Base-by-base conservation (phyloP, 2,113 vertebrate genomes). In the Marcusenius ussheri region DNA sequence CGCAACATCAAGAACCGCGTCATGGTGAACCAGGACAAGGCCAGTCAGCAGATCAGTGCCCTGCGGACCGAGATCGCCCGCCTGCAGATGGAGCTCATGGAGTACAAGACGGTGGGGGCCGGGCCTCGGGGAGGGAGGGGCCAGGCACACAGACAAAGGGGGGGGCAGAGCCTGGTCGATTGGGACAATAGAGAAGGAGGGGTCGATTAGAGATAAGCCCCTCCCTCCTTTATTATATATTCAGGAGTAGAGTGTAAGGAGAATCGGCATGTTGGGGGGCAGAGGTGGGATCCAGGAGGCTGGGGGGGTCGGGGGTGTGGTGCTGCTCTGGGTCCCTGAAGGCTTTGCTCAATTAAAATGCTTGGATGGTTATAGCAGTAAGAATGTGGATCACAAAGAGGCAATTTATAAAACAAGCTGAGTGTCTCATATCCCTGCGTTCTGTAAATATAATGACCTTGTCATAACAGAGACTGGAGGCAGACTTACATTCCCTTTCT, bases 1-100 rank as follows among this genome's bases (percentile, higher is more conserved):
- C 95, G 98, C 21, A 99, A 99, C 95, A 99, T 99, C 92, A 99
- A 99, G 95, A 99, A 99, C 95, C 98, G 98, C 90, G 98, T 99
- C 93, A 90, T 98, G 96, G 96, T 98, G 91, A 99, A 99, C 95
- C 98, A 99, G 93, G 98, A 99, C 89, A 95, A 96, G 91, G 97
- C 98, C 85, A 99, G 98, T 88, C 98, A 99, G 56, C 98, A 99
- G 94, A 99, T 99, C 93, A 99, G 96, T 35, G 94, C 97, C 10
- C 94, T 99, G 89, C 96, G 98, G 42, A 97, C 96, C 0, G 98
- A 99, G 94, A 99, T 99, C 56, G 96, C 98, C 0, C 96, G 98
- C 0, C 96, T 99, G 7, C 98, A 99, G 95, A 98, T 99, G 96
- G 98, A 99, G 89, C 97, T 99, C 53, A 98, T 98, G 97, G 98